Evolutionary conservation across 2,888 invertebrate species (phyloP).

Genomic region (Noctuana brunneofusca): DNA sequence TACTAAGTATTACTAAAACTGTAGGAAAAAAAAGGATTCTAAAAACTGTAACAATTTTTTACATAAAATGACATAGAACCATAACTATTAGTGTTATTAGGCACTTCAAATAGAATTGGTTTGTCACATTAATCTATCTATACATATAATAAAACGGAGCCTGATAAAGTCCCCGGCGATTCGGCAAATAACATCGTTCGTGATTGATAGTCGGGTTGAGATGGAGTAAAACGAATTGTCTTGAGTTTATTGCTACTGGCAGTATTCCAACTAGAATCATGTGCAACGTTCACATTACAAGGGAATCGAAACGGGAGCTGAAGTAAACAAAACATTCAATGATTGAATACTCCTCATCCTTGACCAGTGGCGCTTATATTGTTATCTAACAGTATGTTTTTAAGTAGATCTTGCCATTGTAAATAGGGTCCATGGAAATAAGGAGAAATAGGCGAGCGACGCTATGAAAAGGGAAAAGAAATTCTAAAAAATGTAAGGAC

Average conservation of each 20-base stretch:
- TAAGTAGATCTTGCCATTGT: too few relatives aligned
- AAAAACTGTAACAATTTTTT: too few relatives aligned
- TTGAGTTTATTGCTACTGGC: slow-evolving; percentile 32
- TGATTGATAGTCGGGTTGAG: slow-evolving; percentile 29
- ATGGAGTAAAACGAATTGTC: slow-evolving; percentile 34
- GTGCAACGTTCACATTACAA: slow-evolving; percentile 24
- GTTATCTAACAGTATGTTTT: too few relatives aligned
- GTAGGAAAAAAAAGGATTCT: too few relatives aligned
- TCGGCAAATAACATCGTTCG: slow-evolving; percentile 27
- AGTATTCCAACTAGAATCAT: slow-evolving; percentile 27
- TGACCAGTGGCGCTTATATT: neutral
- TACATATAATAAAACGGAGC: neutral
- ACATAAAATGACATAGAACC: too few relatives aligned
- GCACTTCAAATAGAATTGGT: neutral
- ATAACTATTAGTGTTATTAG: too few relatives aligned
- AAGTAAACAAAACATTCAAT: slow-evolving; percentile 32
- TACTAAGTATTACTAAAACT: too few relatives aligned
- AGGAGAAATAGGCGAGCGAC: too few relatives aligned
- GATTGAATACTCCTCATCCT: slow-evolving; percentile 1
- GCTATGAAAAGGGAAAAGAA: too few relatives aligned
- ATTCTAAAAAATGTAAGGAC: too few relatives aligned
- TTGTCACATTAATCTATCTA: slow-evolving; percentile 2
- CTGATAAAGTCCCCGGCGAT: slow-evolving; percentile 25
- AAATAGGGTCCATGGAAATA: too few relatives aligned
- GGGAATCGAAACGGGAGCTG: slow-evolving; percentile 10